These are phyloP conservation scores for Drosophila auraria DNA, from an alignment of 1,140 invertebrate species.

Conservation along the genomic window DNA sequence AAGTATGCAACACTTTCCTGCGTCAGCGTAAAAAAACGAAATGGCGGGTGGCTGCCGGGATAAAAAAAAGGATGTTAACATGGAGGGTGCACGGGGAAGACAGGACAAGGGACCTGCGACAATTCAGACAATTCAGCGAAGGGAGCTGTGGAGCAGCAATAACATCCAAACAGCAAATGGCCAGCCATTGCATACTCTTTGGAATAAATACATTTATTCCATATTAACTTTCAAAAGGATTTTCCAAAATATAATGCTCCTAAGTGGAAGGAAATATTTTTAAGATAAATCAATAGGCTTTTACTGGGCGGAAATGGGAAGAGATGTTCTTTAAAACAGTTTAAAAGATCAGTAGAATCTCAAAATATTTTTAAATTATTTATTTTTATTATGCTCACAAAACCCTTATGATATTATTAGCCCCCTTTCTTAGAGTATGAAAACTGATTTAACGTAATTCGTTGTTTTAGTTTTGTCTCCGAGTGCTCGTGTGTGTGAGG, in stretches of 20 bases:
- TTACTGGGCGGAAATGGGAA: background rate
- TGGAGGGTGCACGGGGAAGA: background rate
- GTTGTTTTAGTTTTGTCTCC: constrained; percentile 62
- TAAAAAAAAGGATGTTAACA: constrained; percentile 9
- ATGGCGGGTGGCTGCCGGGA: background rate
- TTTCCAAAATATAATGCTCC: background rate
- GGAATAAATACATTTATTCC: constrained; percentile 1
- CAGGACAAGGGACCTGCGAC: constrained; percentile 40
- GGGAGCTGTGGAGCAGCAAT: constrained; percentile 14
- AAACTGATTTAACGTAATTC: constrained; percentile 69
- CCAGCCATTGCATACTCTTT: constrained; percentile 25
- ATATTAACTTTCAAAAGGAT: background rate
- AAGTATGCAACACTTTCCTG: constrained; percentile 74
- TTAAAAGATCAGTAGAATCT: too few species aligned
- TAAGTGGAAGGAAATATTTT: background rate
- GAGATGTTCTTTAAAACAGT: too few species aligned
- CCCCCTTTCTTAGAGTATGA: constrained; percentile 4
- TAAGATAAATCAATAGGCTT: too few species aligned
- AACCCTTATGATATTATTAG: too few species aligned
- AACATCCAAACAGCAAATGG: constrained; percentile 5
- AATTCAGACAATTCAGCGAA: constrained; percentile 41
- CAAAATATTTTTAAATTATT: too few species aligned
- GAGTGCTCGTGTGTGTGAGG: constrained; percentile 6
- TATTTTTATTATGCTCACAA: too few species aligned
- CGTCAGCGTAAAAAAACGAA: constrained; percentile 60